These are phyloP conservation scores for Volucella bombylans DNA, from an alignment of 2,888 invertebrate species.

Conservation along the genomic window DNA sequence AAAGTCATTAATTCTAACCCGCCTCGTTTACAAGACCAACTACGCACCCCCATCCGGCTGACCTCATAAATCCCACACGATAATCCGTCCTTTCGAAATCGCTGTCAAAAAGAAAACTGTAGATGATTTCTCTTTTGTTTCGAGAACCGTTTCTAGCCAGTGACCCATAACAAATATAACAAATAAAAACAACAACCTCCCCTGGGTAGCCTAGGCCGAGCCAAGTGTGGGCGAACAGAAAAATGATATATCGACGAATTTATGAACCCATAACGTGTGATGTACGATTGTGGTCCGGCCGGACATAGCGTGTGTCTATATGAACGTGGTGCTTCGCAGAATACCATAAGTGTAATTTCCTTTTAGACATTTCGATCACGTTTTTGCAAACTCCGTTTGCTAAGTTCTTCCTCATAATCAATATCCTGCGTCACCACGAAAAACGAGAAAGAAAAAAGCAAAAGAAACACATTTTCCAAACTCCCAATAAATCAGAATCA, in stretches of 20 bases:
- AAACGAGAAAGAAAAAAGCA: constrained; percentile 1
- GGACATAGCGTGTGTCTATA: constrained; percentile 31
- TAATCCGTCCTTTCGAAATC: constrained; percentile 73
- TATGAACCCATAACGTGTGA: constrained; percentile 73
- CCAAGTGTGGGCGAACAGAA: constrained; percentile 25
- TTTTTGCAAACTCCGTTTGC: constrained; percentile 34
- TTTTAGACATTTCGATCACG: constrained; percentile 60
- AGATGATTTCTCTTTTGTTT: constrained; percentile 70
- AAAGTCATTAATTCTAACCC: constrained; percentile 68
- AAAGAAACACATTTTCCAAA: constrained; percentile 46
- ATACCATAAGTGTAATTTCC: constrained; percentile 54
- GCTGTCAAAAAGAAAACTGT: constrained; percentile 64
- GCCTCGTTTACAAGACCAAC: constrained; percentile 26
- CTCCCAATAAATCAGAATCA: constrained; percentile 72
- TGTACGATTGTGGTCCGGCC: constrained; percentile 65
- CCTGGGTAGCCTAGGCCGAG: constrained; percentile 9
- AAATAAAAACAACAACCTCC: constrained; percentile 62
- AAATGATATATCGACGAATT: constrained; percentile 72
- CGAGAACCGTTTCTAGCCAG: constrained; percentile 57
- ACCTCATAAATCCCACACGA: constrained; percentile 72
- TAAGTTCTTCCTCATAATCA: constrained; percentile 60
- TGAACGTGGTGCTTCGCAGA: constrained; percentile 25
- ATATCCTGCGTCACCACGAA: constrained; percentile 24
- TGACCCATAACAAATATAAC: constrained; percentile 71
- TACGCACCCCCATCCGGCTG: constrained; percentile 57